These are phyloP conservation scores for Antitype chi DNA, from an alignment of 2,888 invertebrate species.

Conservation along the genomic window DNA sequence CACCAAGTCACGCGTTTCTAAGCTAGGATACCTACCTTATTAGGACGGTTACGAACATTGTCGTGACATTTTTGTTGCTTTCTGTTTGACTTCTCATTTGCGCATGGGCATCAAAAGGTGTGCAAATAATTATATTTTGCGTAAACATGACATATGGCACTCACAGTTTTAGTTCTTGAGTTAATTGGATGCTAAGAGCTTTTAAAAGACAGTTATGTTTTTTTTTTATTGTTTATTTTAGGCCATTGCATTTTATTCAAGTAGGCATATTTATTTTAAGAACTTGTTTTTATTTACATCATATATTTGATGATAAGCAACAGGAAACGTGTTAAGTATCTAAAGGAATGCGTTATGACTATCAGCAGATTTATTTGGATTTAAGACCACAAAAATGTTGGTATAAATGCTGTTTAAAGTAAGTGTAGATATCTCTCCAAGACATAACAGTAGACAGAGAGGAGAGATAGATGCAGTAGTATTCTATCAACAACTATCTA, in stretches of 20 bases:
- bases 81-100: constrained; percentile 39
- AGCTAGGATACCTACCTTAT: neutral
- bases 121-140: constrained; percentile 45
- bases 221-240: constrained; percentile 14
- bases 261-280: neutral
- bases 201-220: constrained; percentile 19
- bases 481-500: neutral
- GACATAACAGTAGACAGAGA: neutral
- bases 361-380: neutral
- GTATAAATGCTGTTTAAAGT: neutral
- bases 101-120: constrained; percentile 36
- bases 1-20: neutral
- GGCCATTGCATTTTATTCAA: constrained; percentile 12
- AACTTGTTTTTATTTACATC: too few relatives aligned
- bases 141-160: constrained; percentile 18
- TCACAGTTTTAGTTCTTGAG: constrained; percentile 49
- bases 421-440: neutral
- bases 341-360: neutral
- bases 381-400: neutral
- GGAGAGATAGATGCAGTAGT: neutral
- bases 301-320: too few relatives aligned
- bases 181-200: constrained; percentile 69
- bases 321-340: neutral
- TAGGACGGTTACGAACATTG: constrained; percentile 1
- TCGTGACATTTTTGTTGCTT: constrained; percentile 23